Percentiles rank a stretch among this genome's conserved stretches.
Evolutionary conservation across 2,888 invertebrate genomes (phyloP).

Genomic region (Apamea epomidion): DNA sequence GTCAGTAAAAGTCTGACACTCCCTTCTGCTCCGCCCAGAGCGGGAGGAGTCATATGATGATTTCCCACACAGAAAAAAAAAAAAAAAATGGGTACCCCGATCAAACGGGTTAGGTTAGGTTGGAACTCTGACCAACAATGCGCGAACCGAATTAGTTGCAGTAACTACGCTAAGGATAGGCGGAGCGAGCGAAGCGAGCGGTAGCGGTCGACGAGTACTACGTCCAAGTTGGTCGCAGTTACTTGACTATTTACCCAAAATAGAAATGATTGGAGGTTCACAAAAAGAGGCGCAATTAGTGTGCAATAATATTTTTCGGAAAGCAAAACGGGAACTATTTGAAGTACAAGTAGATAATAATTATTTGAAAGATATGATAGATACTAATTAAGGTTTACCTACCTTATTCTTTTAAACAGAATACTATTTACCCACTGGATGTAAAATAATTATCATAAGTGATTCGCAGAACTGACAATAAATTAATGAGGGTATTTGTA

Average conservation of each 20-base stretch:
- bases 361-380: too few relatives aligned
- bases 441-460: background rate
- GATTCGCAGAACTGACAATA: background rate
- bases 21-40: too few relatives aligned
- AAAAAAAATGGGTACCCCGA: background rate
- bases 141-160: too few relatives aligned
- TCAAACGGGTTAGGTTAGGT: background rate
- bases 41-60: too few relatives aligned
- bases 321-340: background rate
- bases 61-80: too few relatives aligned
- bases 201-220: too few relatives aligned
- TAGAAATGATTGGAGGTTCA: background rate
- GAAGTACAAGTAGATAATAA: background rate
- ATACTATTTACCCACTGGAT: background rate
- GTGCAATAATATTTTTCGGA: background rate
- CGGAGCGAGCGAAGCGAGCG: too few relatives aligned
- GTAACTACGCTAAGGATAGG: background rate
- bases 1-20: too few relatives aligned
- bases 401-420: background rate
- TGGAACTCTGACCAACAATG: too few relatives aligned
- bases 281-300: background rate
- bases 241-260: background rate
- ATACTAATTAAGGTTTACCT: background rate
- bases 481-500: background rate
- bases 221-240: background rate